Conservation (phyloP, 1,140 invertebrate species). For the Cataglyphis hispanica region DNA sequence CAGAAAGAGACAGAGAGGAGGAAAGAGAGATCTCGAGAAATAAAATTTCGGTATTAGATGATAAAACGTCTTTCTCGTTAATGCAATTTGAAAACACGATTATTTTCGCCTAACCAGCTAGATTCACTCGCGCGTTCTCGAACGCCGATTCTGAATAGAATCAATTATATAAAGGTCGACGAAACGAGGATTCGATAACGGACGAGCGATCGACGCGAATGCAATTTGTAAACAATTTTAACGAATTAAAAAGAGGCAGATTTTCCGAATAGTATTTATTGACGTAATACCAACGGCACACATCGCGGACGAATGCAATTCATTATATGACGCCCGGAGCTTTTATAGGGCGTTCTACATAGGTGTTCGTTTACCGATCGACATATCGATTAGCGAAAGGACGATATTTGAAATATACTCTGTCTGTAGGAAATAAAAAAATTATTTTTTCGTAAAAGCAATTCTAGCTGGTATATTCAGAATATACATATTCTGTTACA, state of each 20-base stretch:
- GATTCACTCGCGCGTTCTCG: slow-evolving; percentile 28
- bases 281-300: slow-evolving; percentile 60
- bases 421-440: slow-evolving; percentile 26
- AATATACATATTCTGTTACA: not conserved
- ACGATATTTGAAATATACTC: slow-evolving; percentile 37
- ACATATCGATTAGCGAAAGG: slow-evolving; percentile 46
- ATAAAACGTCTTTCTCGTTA: slow-evolving; percentile 10
- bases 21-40: too few species aligned
- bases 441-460: not conserved
- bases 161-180: slow-evolving; percentile 53
- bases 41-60: slow-evolving; percentile 8
- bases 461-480: not conserved
- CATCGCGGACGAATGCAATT: slow-evolving; percentile 51
- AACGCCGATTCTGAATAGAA: slow-evolving; percentile 32
- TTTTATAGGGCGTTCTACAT: slow-evolving; percentile 31
- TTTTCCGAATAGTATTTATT: slow-evolving; percentile 63
- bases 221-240: slow-evolving; percentile 48
- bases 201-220: slow-evolving; percentile 31
- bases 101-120: slow-evolving; percentile 37
- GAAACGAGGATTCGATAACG: slow-evolving; percentile 53
- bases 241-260: slow-evolving; percentile 56
- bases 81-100: slow-evolving; percentile 35
- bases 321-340: slow-evolving; percentile 60
- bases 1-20: not conserved
- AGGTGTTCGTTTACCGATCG: slow-evolving; percentile 30